Evolutionary conservation across 2,113 vertebrate species (phyloP).

Genomic region (Tachysurus fulvidraco): DNA sequence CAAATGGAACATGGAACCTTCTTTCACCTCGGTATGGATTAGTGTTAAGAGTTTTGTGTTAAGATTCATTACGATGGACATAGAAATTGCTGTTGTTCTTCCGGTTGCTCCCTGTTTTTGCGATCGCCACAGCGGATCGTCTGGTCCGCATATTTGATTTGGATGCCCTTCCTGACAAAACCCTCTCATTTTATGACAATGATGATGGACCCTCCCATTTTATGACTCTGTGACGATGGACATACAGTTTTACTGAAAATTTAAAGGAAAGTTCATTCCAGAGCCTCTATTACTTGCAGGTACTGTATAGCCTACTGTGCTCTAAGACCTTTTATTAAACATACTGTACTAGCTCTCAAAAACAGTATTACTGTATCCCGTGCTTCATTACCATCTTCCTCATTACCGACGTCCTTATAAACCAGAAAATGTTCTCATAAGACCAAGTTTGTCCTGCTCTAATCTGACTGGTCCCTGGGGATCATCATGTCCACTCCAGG

Average conservation of each 20-base stretch:
- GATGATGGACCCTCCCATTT: no score
- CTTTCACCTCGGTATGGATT: neutral
- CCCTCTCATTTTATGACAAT: no score
- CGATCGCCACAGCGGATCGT: no score
- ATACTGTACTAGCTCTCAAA: neutral
- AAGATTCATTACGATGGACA: neutral
- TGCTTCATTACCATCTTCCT: neutral
- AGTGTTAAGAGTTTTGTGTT: neutral
- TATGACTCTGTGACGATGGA: no score
- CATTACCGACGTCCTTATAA: neutral
- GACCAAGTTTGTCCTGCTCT: neutral
- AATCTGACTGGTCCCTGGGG: neutral
- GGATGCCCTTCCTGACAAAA: no score
- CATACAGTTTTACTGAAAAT: neutral
- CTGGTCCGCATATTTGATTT: neutral
- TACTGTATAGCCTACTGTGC: neutral
- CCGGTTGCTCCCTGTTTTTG: no score
- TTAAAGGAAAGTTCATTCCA: neutral
- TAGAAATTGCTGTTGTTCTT: no score
- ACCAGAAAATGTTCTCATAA: neutral
- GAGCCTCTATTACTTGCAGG: neutral
- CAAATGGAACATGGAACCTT: no score
- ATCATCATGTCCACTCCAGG: neutral
- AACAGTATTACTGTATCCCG: neutral
- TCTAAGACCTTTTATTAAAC: neutral